Conservation (phyloP, 2,888 invertebrate species). For the Stegana nigrithorax region DNA sequence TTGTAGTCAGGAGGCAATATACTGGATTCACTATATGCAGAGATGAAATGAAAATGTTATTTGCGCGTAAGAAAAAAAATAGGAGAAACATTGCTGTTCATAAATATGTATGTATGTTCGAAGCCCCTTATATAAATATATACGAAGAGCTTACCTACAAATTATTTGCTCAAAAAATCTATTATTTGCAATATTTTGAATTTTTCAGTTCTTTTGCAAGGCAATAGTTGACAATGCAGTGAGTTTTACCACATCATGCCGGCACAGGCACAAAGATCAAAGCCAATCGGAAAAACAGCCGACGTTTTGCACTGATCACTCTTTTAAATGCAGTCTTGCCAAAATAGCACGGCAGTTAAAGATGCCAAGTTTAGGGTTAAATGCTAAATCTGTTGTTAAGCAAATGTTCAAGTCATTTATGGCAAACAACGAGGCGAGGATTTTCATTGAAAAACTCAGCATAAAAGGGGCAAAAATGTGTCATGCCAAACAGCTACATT, state of each 20-base stretch:
- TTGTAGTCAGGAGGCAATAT: too few relatives aligned
- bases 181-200: too few relatives aligned
- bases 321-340: background rate
- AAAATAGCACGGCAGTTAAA: background rate
- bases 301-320: conserved; percentile 35
- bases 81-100: too few relatives aligned
- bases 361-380: conserved; percentile 38
- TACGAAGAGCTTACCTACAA: too few relatives aligned
- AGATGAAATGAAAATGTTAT: too few relatives aligned
- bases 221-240: conserved; percentile 44
- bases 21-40: too few relatives aligned
- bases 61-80: too few relatives aligned
- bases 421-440: conserved; percentile 29
- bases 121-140: too few relatives aligned
- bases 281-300: conserved; percentile 17
- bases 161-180: too few relatives aligned
- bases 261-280: conserved; percentile 37
- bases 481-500: conserved; percentile 16
- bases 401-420: conserved; percentile 49
- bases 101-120: too few relatives aligned
- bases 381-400: background rate
- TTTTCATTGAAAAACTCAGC: conserved; percentile 40
- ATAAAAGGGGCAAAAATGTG: background rate
- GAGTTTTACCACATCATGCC: conserved; percentile 41
- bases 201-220: background rate